Evolutionary conservation across 2,888 invertebrate genomes (phyloP).

Genomic region (Platypus cylindrus): DNA sequence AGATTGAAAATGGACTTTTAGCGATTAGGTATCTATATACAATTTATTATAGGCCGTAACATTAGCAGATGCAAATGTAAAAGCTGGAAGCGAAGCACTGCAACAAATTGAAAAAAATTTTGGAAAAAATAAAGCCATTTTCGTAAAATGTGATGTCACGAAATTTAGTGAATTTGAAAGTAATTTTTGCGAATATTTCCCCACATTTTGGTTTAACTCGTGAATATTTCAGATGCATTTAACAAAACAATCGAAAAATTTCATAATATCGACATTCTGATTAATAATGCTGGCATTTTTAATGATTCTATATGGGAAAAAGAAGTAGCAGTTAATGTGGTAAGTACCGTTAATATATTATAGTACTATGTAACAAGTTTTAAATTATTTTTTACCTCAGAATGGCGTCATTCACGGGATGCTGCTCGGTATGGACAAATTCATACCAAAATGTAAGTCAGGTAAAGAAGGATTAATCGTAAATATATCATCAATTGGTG

Average conservation of each 20-base stretch:
- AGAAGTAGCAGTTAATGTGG: constrained; percentile 19
- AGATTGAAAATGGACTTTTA: too few species aligned
- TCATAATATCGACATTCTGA: constrained; percentile 19
- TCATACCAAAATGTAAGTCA: constrained; percentile 4
- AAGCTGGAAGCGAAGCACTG: constrained; percentile 14
- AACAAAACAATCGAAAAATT: constrained; percentile 18
- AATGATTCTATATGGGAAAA: constrained; percentile 19
- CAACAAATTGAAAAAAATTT: constrained; percentile 17
- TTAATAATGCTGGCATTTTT: constrained; percentile 22
- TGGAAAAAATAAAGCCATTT: constrained; percentile 17
- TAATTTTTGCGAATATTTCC: too few species aligned
- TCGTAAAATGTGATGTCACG: constrained; percentile 11
- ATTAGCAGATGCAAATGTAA: constrained; percentile 16
- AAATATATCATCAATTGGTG: background rate
- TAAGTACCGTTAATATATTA: constrained; percentile 9
- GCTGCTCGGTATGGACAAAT: background rate
- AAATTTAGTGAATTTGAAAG: constrained; percentile 10
- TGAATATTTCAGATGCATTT: constrained; percentile 21
- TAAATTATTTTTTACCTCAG: too few species aligned
- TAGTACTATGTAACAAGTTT: too few species aligned
- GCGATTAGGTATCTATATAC: too few species aligned
- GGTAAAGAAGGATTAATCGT: background rate
- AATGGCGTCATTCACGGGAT: constrained; percentile 1
- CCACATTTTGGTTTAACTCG: too few species aligned
- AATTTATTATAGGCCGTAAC: constrained; percentile 15